A percentile compares a stretch with the other conserved stretches of the same genome.
Conservation (phyloP, 37 sponge, comb jelly and placozoan species). For the Oscarella lobularis region DNA sequence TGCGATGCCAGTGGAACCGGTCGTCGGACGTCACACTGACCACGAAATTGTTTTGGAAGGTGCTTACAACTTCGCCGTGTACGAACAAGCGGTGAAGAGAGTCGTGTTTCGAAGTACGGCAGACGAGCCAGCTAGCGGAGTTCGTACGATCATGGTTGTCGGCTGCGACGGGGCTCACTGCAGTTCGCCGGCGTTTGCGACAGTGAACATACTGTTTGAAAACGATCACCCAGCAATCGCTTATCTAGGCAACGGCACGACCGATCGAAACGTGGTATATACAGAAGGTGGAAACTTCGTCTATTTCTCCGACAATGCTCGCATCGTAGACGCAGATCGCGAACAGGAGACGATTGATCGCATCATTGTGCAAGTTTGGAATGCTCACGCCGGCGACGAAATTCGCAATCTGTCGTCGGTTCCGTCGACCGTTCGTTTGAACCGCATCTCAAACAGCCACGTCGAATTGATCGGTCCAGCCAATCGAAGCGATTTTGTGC, state of each 20-base stretch:
- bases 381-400: neutral
- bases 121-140: neutral
- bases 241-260: neutral
- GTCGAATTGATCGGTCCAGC: neutral
- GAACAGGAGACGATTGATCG: neutral
- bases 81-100: neutral
- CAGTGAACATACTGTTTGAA: neutral
- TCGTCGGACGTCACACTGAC: neutral
- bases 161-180: neutral
- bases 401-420: neutral
- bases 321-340: neutral
- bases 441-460: neutral
- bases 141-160: neutral
- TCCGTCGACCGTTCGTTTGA: neutral
- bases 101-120: neutral
- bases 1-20: neutral
- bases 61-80: neutral
- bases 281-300: neutral
- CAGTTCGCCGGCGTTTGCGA: neutral
- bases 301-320: neutral
- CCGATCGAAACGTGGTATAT: neutral
- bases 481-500: neutral
- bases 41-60: neutral
- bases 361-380: neutral
- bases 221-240: neutral